These are phyloP conservation scores for Chelon auratus DNA, from an alignment of 2,797 vertebrate genomes.

Conservation along the genomic window DNA sequence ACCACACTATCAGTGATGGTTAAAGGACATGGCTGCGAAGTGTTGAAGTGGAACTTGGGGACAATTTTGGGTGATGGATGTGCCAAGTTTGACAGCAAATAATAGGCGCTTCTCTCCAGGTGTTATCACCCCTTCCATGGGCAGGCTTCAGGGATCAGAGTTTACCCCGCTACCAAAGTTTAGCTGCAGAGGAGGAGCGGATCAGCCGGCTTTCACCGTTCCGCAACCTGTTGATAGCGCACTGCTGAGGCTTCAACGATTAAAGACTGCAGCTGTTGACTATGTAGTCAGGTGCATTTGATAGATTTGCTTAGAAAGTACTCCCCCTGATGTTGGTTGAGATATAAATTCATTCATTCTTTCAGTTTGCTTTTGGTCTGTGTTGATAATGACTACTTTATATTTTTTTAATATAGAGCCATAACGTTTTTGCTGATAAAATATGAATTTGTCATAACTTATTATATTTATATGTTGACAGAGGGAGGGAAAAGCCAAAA, in stretches of 20 bases:
- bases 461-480: no score
- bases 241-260: conserved; percentile 14
- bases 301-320: not conserved
- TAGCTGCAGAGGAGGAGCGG: conserved; percentile 18
- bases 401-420: no score
- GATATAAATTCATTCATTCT: conserved; percentile 8
- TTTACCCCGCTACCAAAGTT: conserved; percentile 39
- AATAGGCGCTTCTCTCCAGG: conserved; percentile 55
- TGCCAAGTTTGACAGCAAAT: conserved; percentile 55
- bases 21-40: conserved; percentile 46
- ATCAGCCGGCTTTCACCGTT: conserved; percentile 21
- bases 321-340: not conserved
- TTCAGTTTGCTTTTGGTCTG: not conserved
- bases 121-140: conserved; percentile 54
- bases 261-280: not conserved
- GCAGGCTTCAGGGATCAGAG: conserved; percentile 20
- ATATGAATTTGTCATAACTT: no score
- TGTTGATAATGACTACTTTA: not conserved
- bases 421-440: no score
- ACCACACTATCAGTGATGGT: conserved; percentile 50
- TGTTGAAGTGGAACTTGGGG: conserved; percentile 48
- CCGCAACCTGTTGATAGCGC: conserved; percentile 30
- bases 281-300: conserved; percentile 16
- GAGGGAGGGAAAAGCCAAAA: no score
- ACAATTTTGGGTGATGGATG: conserved; percentile 40